A percentile compares a stretch with the other conserved stretches of the same genome.
These are phyloP conservation scores for Salvelinus namaycush DNA, from an alignment of 2,113 vertebrate genomes.

Conservation along the genomic window DNA sequence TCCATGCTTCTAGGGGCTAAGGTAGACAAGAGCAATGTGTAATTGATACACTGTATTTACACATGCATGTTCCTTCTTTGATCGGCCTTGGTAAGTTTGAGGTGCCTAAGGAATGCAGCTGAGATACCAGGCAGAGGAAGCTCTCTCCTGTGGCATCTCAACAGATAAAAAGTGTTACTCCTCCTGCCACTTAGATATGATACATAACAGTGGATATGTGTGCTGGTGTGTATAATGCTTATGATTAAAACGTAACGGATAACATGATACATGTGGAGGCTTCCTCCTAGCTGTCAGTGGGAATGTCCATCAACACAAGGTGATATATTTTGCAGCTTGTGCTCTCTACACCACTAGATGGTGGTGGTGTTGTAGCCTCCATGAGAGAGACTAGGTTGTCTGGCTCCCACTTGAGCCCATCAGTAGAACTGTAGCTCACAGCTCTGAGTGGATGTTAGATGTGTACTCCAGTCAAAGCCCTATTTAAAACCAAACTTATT, in stretches of 20 bases:
- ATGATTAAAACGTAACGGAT: neutral
- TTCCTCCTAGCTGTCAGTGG: neutral
- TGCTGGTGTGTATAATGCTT: too few species aligned
- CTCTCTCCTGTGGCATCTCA: neutral
- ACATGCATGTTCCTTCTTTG: neutral
- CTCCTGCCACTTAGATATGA: too few species aligned
- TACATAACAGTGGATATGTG: neutral
- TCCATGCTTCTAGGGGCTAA: neutral
- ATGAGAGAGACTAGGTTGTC: neutral
- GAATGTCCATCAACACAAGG: neutral
- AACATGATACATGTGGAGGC: neutral
- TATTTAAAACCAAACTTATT: neutral
- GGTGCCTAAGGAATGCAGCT: neutral
- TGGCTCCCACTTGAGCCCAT: neutral
- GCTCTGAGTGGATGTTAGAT: neutral
- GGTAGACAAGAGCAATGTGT: neutral
- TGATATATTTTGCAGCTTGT: neutral
- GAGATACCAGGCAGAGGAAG: neutral
- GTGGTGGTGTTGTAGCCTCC: neutral
- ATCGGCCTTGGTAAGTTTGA: neutral
- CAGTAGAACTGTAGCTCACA: neutral
- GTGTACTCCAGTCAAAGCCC: neutral
- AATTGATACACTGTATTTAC: neutral
- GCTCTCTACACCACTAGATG: constrained; percentile 2
- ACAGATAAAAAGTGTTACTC: neutral